A percentile compares a stretch with the other conserved stretches of the same genome.
Evolutionary conservation across 2,888 invertebrate species (phyloP).

Genomic region (Erpobdella octoculata): DNA sequence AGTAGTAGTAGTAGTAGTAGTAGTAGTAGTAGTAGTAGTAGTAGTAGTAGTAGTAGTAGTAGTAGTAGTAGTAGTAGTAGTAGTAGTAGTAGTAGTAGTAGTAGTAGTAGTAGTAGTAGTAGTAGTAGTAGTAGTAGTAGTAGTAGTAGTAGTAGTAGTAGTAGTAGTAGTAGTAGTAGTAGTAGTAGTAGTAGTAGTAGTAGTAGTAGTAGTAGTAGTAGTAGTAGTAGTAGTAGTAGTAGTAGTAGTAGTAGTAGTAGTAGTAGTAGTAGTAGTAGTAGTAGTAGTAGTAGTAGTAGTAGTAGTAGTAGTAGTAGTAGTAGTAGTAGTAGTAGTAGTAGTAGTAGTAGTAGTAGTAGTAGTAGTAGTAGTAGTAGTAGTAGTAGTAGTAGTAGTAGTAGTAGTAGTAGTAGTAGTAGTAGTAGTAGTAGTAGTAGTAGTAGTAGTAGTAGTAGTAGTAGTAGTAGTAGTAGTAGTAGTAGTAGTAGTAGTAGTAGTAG

Average conservation of each 20-base stretch:
- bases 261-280: conserved; percentile 22
- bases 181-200: conserved; percentile 21
- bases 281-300: conserved; percentile 21
- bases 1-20: neutral
- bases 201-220: conserved; percentile 22
- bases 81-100: conserved; percentile 25
- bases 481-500: neutral
- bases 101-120: conserved; percentile 26
- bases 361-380: conserved; percentile 27
- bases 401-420: conserved; percentile 22
- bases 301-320: conserved; percentile 21
- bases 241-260: conserved; percentile 23
- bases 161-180: conserved; percentile 21
- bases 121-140: conserved; percentile 25
- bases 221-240: conserved; percentile 21
- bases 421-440: conserved; percentile 20
- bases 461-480: neutral
- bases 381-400: conserved; percentile 25
- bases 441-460: neutral
- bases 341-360: conserved; percentile 26
- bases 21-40: neutral
- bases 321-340: conserved; percentile 20
- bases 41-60: neutral
- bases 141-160: conserved; percentile 22
- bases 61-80: conserved; percentile 24